phyloP scores from a whole-genome alignment of 2,888 invertebrate species.

The Erebia aethiops region DNA sequence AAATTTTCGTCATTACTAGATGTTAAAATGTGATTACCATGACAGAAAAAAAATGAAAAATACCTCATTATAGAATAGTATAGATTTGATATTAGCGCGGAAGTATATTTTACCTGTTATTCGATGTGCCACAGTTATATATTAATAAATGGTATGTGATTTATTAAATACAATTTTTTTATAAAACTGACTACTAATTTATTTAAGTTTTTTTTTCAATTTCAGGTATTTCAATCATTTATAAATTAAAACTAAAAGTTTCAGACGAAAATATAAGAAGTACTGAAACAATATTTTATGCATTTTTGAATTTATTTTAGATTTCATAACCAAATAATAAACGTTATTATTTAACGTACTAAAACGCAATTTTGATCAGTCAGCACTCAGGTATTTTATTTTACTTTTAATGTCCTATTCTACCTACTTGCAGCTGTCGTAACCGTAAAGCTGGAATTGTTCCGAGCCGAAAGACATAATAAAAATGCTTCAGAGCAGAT shows the following conservation, averaged over 20 bases:
- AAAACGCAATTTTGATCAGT: slow-evolving; percentile 13
- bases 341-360: background rate
- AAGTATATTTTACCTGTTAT: slow-evolving; percentile 72
- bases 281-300: no score
- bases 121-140: slow-evolving; percentile 73
- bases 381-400: slow-evolving; percentile 40
- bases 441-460: slow-evolving; percentile 39
- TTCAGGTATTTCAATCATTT: background rate
- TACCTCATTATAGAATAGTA: slow-evolving; percentile 60
- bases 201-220: slow-evolving; percentile 18
- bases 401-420: slow-evolving; percentile 40
- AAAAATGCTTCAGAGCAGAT: slow-evolving; percentile 36
- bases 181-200: slow-evolving; percentile 62
- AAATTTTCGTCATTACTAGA: slow-evolving; percentile 33
- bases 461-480: slow-evolving; percentile 37
- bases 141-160: slow-evolving; percentile 72
- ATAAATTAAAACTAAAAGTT: background rate
- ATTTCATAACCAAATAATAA: background rate
- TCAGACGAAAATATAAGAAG: no score
- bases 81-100: slow-evolving; percentile 52
- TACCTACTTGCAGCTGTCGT: slow-evolving; percentile 40
- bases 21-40: slow-evolving; percentile 47
- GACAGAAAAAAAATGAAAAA: slow-evolving; percentile 51
- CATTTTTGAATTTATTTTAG: no score
- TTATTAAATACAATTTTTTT: slow-evolving; percentile 80